A percentile compares a stretch with the other conserved stretches of the same genome.
phyloP scores from a whole-genome alignment of 2,888 invertebrate genomes.

The Phragmatobia fuliginosa region DNA sequence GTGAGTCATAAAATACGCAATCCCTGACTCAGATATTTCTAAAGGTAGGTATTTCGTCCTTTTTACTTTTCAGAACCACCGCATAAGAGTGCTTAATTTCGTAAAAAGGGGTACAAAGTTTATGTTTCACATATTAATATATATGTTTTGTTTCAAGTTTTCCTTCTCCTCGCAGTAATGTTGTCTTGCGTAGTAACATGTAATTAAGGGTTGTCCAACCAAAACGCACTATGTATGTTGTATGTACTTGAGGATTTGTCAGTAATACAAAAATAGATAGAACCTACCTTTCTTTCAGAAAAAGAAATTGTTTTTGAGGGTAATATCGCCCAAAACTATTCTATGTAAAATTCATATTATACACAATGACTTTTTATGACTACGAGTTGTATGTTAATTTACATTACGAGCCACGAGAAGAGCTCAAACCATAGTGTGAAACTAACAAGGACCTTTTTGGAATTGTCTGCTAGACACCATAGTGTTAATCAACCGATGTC shows the following conservation, averaged over 20 bases:
- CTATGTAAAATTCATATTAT: not conserved
- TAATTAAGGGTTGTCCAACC: no score
- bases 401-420: not conserved
- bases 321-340: not conserved
- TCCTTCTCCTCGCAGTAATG: no score
- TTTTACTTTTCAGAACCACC: not conserved
- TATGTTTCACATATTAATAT: no score
- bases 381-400: not conserved
- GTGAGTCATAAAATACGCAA: not conserved
- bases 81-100: not conserved
- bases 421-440: not conserved
- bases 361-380: not conserved
- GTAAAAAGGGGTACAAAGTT: no score
- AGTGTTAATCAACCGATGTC: no score
- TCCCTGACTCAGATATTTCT: not conserved
- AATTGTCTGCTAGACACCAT: not conserved
- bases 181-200: no score
- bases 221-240: no score
- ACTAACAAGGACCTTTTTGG: not conserved
- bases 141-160: no score
- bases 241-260: no score
- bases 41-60: not conserved
- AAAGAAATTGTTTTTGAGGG: not conserved
- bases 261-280: not conserved
- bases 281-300: not conserved